Conservation (phyloP, 2,113 vertebrate species). For the Osmerus eperlanus region DNA sequence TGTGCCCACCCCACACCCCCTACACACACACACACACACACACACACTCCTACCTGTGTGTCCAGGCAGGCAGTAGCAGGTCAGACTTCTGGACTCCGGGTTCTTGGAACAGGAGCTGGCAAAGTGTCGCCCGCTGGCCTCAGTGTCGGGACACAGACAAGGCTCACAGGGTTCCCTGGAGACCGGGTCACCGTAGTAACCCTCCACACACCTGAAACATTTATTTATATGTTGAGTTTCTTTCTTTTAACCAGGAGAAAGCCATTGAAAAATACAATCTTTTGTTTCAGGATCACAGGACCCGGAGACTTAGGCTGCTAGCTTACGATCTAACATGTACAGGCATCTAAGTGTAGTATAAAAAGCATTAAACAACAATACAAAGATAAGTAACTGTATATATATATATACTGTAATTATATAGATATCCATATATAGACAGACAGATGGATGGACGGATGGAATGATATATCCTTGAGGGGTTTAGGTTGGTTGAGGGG, state of each 20-base stretch:
- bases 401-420: background rate
- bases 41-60: slow-evolving; percentile 71
- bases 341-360: no score
- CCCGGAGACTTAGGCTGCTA: no score
- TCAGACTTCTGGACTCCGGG: slow-evolving; percentile 60
- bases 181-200: slow-evolving; percentile 78
- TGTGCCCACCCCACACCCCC: background rate
- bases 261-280: no score
- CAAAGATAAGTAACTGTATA: background rate
- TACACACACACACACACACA: background rate
- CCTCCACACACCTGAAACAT: slow-evolving; percentile 75
- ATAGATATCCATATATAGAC: background rate
- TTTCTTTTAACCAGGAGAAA: no score
- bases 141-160: slow-evolving; percentile 78
- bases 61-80: slow-evolving; percentile 76
- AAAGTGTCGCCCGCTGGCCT: slow-evolving; percentile 75
- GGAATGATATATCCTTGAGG: background rate
- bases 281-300: no score
- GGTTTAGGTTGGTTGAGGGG: no score
- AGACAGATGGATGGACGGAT: background rate
- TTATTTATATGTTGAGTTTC: no score
- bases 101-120: slow-evolving; percentile 77
- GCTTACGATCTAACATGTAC: no score
- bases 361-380: no score
- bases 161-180: slow-evolving; percentile 70